Evolutionary conservation across 2,888 invertebrate genomes (phyloP).

Genomic region (Melolontha melolontha): DNA sequence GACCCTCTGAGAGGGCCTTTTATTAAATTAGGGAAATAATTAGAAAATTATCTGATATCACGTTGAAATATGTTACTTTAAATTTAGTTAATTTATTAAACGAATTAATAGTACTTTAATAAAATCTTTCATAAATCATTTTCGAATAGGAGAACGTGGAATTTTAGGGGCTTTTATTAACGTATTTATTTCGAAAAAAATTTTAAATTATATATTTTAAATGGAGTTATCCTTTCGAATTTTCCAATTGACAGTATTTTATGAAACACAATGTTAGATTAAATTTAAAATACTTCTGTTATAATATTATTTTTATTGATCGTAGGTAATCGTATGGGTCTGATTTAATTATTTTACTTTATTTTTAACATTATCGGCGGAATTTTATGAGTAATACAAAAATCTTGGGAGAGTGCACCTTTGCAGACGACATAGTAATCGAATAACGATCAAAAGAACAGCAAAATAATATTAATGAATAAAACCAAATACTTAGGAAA

Average conservation of each 20-base stretch:
- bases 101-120: slow-evolving; percentile 25
- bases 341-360: too few species aligned
- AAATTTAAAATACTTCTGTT: too few species aligned
- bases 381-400: too few species aligned
- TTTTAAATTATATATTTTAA: slow-evolving; percentile 17
- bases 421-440: too few species aligned
- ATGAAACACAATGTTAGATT: too few species aligned
- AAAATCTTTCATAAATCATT: slow-evolving; percentile 23
- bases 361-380: too few species aligned
- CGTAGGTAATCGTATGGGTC: too few species aligned
- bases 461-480: too few species aligned
- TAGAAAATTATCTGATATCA: slow-evolving; percentile 20
- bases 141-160: not conserved
- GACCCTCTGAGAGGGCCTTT: not conserved
- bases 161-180: slow-evolving; percentile 11
- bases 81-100: slow-evolving; percentile 24
- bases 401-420: too few species aligned
- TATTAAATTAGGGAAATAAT: slow-evolving; percentile 31
- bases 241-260: not conserved
- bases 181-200: slow-evolving; percentile 15
- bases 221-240: not conserved
- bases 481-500: too few species aligned
- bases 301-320: too few species aligned
- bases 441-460: too few species aligned
- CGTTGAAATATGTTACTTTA: slow-evolving; percentile 28